Evolutionary conservation across 35 echinoderm and acorn worm species (phyloP).

Genomic region (Hemicentrotus pulcherrimus): DNA sequence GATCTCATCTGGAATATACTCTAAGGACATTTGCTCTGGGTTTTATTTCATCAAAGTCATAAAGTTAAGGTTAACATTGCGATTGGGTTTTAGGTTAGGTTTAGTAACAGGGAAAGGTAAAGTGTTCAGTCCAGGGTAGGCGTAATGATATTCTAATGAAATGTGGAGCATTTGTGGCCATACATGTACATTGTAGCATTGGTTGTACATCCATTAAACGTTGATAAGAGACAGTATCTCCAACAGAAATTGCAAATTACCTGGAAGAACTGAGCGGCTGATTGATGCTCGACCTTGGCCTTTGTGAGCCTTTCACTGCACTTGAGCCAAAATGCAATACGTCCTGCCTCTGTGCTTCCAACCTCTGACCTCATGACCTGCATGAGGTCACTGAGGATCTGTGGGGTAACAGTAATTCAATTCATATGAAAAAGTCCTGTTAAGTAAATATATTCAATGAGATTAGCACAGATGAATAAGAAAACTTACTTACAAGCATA

Average conservation of each 20-base stretch:
- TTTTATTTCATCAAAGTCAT: no score
- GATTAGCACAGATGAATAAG: not conserved
- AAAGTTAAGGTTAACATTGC: no score
- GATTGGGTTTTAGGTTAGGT: no score
- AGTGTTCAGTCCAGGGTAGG: no score
- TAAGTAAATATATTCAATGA: not conserved
- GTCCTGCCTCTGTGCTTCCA: conserved; percentile 23
- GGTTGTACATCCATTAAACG: not conserved
- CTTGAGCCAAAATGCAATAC: conserved; percentile 79
- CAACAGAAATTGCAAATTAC: conserved; percentile 42
- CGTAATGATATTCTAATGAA: no score
- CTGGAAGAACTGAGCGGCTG: conserved; percentile 70
- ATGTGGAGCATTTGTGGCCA: not conserved
- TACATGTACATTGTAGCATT: no score
- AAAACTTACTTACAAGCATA: no score
- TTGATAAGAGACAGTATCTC: not conserved
- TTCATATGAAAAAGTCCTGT: not conserved
- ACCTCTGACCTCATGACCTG: conserved; percentile 24
- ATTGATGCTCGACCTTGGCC: conserved; percentile 42
- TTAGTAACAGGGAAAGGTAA: no score
- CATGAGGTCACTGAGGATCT: conserved; percentile 64
- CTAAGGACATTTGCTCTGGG: no score
- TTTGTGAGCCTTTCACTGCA: conserved; percentile 73
- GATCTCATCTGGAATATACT: no score
- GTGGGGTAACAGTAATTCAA: not conserved